Percentiles rank a stretch among this genome's conserved stretches.
phyloP scores from a whole-genome alignment of 1,140 invertebrate species.

The Aculops lycopersici region DNA sequence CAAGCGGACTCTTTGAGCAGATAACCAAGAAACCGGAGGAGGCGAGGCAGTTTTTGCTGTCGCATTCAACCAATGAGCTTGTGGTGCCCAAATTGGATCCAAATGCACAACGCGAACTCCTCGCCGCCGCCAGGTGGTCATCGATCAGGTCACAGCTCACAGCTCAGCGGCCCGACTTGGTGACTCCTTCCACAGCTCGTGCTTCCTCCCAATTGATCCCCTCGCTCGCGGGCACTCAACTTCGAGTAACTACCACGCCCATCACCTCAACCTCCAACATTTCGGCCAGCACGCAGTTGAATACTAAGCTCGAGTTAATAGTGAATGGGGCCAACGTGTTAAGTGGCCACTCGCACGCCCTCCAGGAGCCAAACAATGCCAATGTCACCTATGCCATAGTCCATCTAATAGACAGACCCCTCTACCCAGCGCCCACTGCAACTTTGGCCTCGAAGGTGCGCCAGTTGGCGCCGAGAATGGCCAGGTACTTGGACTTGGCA shows the following conservation, averaged over 20 bases:
- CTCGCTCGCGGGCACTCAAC: not conserved
- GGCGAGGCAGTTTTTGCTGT: constrained; percentile 7
- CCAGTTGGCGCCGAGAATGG: not conserved
- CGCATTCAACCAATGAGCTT: constrained; percentile 8
- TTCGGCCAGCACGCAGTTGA: not conserved
- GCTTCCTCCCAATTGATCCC: not conserved
- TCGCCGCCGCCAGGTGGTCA: not conserved
- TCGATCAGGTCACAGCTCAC: not conserved
- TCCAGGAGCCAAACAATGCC: not conserved
- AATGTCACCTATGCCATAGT: constrained; percentile 11
- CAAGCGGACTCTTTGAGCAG: constrained; percentile 6
- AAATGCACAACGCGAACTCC: not conserved
- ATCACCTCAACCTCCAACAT: not conserved
- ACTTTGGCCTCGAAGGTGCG: constrained; percentile 12
- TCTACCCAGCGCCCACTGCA: constrained; percentile 14
- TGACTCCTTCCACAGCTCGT: not conserved
- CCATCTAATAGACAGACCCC: constrained; percentile 16
- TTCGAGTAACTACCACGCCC: too few species aligned
- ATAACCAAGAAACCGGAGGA: constrained; percentile 6
- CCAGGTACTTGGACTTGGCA: not conserved
- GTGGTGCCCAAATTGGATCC: not conserved
- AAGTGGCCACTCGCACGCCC: not conserved
- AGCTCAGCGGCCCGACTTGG: not conserved
- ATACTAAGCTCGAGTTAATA: not conserved
- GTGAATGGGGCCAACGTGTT: constrained; percentile 4